These are phyloP conservation scores for Oscheius sp. DNA, from an alignment of 2,888 invertebrate species.

Conservation along the genomic window DNA sequence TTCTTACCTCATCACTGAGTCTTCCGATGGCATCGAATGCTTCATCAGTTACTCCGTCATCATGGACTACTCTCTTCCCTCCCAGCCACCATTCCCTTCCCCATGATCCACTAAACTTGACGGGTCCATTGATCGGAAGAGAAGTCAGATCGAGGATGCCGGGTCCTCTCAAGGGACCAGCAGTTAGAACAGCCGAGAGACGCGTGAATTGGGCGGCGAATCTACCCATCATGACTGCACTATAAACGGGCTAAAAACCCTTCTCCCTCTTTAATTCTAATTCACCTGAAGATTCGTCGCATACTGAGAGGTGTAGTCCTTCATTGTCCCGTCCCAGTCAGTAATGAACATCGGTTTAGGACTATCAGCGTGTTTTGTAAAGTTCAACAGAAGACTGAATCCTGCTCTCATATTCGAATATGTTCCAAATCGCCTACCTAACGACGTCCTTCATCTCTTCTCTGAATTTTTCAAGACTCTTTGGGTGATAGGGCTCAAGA, in stretches of 20 bases:
- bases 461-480: conserved; percentile 38
- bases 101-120: conserved; percentile 69
- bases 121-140: conserved; percentile 65
- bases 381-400: background rate
- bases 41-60: conserved; percentile 63
- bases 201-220: conserved; percentile 62
- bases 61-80: conserved; percentile 64
- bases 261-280: background rate
- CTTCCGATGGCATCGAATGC: conserved; percentile 61
- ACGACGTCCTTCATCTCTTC: conserved; percentile 43
- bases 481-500: conserved; percentile 52
- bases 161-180: conserved; percentile 65
- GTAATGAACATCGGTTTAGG: conserved; percentile 61
- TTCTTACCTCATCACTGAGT: conserved; percentile 59
- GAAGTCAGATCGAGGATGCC: conserved; percentile 70
- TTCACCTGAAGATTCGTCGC: conserved; percentile 68
- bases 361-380: background rate
- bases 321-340: conserved; percentile 71
- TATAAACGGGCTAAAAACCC: conserved; percentile 66
- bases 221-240: conserved; percentile 64
- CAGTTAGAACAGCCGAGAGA: conserved; percentile 67
- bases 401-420: background rate
- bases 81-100: conserved; percentile 69
- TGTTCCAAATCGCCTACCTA: conserved; percentile 23
- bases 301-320: conserved; percentile 70